A percentile compares a stretch with the other conserved stretches of the same genome.
Evolutionary conservation across 2,797 vertebrate genomes (phyloP).

Genomic region (Mormyrus proboscirostris): DNA sequence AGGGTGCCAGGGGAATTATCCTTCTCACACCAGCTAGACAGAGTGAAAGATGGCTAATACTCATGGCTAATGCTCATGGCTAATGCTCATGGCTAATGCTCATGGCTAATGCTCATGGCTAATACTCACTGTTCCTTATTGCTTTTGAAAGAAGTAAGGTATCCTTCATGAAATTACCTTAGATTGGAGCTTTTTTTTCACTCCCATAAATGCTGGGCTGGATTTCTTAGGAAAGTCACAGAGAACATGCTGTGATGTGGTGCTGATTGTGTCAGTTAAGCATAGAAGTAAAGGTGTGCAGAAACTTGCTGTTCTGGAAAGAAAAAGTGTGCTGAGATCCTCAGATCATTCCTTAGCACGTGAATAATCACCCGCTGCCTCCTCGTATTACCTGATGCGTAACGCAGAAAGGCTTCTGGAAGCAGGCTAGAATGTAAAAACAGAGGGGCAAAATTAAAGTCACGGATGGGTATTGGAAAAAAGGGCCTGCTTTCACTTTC

Average conservation of each 20-base stretch:
- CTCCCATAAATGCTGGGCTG: neutral
- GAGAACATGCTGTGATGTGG: neutral
- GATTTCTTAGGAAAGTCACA: neutral
- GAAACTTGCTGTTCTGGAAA: neutral
- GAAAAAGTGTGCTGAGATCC: neutral
- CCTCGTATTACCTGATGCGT: neutral
- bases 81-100: no score
- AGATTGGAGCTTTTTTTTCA: neutral
- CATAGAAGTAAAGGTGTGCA: neutral
- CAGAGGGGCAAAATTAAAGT: neutral
- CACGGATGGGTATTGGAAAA: neutral
- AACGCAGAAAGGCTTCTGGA: neutral
- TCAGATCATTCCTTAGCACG: neutral
- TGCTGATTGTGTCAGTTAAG: neutral
- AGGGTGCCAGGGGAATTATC: neutral
- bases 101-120: neutral
- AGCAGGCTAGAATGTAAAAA: neutral
- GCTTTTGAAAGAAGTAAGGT: neutral
- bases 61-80: no score
- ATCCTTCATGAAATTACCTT: neutral
- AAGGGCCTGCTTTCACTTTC: neutral
- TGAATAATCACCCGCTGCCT: conserved; percentile 3
- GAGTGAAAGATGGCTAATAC: neutral
- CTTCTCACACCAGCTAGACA: neutral
- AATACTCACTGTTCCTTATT: neutral